Evolutionary conservation across 2,113 vertebrate genomes (phyloP).

Genomic region (Ptyas mucosa): DNA sequence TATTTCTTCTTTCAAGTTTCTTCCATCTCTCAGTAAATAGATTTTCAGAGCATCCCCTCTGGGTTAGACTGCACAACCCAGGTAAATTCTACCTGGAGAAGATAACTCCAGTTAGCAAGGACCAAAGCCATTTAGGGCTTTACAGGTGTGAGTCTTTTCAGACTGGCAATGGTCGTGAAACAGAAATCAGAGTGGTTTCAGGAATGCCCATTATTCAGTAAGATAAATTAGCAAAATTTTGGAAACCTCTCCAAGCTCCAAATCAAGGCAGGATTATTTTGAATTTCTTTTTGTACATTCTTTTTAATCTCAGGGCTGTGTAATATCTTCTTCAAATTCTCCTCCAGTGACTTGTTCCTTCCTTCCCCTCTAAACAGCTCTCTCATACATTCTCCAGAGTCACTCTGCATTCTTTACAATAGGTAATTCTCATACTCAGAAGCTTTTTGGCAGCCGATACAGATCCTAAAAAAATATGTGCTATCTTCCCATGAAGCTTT

Average conservation of each 20-base stretch:
- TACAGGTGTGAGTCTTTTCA: background rate
- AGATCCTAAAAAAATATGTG: background rate
- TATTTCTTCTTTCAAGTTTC: background rate
- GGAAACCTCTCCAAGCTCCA: background rate
- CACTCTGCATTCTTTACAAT: background rate
- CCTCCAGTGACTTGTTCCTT: background rate
- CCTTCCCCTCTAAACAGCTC: background rate
- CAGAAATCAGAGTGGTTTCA: background rate
- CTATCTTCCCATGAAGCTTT: background rate
- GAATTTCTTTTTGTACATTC: background rate
- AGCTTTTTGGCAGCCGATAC: background rate
- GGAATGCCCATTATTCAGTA: background rate
- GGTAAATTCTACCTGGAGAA: background rate
- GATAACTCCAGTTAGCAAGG: background rate
- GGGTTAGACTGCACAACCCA: background rate
- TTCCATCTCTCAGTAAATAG: background rate
- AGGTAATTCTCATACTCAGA: background rate
- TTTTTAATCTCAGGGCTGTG: background rate
- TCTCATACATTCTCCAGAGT: background rate
- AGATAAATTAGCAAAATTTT: background rate
- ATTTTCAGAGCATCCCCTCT: background rate
- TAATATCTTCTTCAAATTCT: background rate
- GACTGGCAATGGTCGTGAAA: background rate
- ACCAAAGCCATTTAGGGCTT: background rate
- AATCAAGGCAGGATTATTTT: background rate